phyloP scores from a whole-genome alignment of 2,113 vertebrate species.

The Microcebus lehilahytsara region DNA sequence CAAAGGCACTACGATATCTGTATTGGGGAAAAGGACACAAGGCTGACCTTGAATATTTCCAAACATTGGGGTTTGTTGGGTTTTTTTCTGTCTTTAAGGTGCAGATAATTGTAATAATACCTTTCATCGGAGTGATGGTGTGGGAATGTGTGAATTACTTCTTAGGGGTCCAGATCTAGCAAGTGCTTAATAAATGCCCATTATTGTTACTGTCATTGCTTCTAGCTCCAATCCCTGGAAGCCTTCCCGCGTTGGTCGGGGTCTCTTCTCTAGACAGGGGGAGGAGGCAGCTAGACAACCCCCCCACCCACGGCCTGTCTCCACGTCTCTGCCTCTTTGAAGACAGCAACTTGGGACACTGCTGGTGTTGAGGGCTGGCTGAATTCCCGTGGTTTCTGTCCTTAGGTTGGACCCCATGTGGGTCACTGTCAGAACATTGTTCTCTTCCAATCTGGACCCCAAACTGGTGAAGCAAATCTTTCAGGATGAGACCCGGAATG shows the following conservation, averaged over 20 bases:
- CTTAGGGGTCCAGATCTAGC: neutral
- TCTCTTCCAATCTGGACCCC: conserved; percentile 69
- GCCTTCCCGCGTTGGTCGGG: neutral
- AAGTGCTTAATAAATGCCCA: neutral
- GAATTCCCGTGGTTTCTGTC: conserved; percentile 30
- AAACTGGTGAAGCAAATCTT: conserved; percentile 74
- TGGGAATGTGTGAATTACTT: neutral
- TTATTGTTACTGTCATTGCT: neutral
- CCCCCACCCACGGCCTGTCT: neutral
- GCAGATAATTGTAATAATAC: neutral
- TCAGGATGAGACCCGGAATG: conserved; percentile 63
- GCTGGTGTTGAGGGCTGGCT: neutral
- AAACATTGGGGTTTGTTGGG: neutral
- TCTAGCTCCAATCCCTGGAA: neutral
- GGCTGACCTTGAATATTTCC: neutral
- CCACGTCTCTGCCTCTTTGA: neutral
- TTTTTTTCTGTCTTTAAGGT: neutral
- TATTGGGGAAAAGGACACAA: neutral
- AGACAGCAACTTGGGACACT: neutral
- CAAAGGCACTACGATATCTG: neutral
- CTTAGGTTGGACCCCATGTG: conserved; percentile 79
- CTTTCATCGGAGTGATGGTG: neutral
- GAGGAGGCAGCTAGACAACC: neutral
- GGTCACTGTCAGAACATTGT: conserved; percentile 79
- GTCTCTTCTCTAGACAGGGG: neutral